phyloP scores from a whole-genome alignment of 1,140 invertebrate species.

The Megalopta genalis region DNA sequence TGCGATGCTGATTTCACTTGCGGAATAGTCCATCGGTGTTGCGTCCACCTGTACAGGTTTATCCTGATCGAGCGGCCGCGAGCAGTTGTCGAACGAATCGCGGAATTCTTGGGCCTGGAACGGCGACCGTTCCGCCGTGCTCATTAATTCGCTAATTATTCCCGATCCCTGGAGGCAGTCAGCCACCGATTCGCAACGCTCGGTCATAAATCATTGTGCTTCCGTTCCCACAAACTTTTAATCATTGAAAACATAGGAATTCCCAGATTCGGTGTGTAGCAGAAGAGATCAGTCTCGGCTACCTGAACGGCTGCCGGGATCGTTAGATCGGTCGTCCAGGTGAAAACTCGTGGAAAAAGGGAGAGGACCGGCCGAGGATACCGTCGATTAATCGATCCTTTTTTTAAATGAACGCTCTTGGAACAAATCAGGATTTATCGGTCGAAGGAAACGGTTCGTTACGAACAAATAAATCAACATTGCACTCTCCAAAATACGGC shows the following conservation, averaged over 20 bases:
- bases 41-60: neutral
- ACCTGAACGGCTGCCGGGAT: neutral
- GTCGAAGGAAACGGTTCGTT: too few species aligned
- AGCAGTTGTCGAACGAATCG: too few species aligned
- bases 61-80: neutral
- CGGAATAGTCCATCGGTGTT: neutral
- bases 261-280: neutral
- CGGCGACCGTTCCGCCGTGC: too few species aligned
- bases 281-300: neutral
- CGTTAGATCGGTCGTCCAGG: neutral
- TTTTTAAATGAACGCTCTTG: too few species aligned
- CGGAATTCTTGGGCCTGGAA: too few species aligned
- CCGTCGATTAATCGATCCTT: neutral
- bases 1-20: conserved; percentile 13
- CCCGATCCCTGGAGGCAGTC: neutral
- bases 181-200: conserved; percentile 4
- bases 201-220: neutral
- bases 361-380: neutral
- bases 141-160: conserved; percentile 21
- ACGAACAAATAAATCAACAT: too few species aligned
- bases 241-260: neutral
- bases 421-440: too few species aligned
- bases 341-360: neutral
- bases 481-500: too few species aligned
- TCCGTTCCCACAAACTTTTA: conserved; percentile 2